Evolutionary conservation across 2,797 vertebrate species (phyloP).

Genomic region (Pantherophis vulpinus): DNA sequence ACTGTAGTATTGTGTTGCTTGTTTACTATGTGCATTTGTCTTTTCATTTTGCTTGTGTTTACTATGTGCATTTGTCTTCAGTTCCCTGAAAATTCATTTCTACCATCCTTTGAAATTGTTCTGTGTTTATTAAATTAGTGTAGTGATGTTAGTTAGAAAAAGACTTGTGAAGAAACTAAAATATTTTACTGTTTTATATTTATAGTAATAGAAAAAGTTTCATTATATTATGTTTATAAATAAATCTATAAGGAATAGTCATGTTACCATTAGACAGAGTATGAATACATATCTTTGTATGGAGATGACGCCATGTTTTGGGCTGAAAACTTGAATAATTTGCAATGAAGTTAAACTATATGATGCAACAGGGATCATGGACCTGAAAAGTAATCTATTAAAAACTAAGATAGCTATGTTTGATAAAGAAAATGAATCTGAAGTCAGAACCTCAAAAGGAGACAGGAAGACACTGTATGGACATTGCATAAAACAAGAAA

Average conservation of each 20-base stretch:
- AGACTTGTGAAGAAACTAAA: not conserved
- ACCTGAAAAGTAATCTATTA: not conserved
- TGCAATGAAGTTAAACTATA: not conserved
- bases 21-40: not conserved
- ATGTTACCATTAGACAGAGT: not conserved
- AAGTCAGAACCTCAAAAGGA: not conserved
- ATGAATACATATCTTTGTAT: not conserved
- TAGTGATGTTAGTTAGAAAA: not conserved
- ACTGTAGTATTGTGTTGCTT: not conserved
- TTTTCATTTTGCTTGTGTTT: not conserved
- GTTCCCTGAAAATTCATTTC: not conserved
- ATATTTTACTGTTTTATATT: constrained; percentile 6
- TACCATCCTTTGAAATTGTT: not conserved
- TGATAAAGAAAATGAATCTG: not conserved
- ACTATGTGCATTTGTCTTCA: not conserved
- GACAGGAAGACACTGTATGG: not conserved
- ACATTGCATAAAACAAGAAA: not conserved
- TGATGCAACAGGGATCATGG: not conserved
- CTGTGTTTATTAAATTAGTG: constrained; percentile 9
- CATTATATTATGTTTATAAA: not conserved
- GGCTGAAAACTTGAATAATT: not conserved
- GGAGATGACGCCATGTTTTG: not conserved
- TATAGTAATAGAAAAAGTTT: constrained; percentile 28
- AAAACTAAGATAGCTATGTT: not conserved
- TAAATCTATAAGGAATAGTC: not conserved